A percentile compares a stretch with the other conserved stretches of the same genome.
These are phyloP conservation scores for Tinea semifulvella DNA, from an alignment of 2,888 invertebrate species.

Conservation along the genomic window DNA sequence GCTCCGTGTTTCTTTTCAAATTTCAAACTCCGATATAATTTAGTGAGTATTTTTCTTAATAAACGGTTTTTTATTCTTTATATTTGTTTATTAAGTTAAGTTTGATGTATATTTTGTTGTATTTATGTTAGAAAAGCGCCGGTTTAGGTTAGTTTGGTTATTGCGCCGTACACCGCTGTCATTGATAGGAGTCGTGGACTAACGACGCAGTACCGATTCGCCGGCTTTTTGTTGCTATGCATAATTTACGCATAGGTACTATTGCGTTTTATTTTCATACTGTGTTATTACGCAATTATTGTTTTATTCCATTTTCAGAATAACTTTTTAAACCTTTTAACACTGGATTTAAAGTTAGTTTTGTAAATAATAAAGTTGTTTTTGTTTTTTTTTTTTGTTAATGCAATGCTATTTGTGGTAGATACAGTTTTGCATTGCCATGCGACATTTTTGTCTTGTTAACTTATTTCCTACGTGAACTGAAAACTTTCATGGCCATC, in stretches of 20 bases:
- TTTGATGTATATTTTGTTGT: not conserved
- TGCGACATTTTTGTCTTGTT: too few relatives aligned
- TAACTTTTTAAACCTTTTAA: too few relatives aligned
- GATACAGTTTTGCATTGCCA: too few relatives aligned
- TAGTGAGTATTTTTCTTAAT: constrained; percentile 7
- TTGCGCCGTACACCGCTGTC: constrained; percentile 38
- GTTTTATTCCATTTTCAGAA: too few relatives aligned
- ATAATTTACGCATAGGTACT: constrained; percentile 5
- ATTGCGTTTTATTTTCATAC: constrained; percentile 10
- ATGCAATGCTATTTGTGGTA: too few relatives aligned
- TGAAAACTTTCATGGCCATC: too few relatives aligned
- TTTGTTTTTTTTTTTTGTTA: too few relatives aligned
- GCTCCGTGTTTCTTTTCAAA: not conserved
- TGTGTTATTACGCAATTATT: not conserved
- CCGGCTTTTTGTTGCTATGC: constrained; percentile 51
- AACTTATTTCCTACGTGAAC: too few relatives aligned
- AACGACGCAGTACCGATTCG: constrained; percentile 49
- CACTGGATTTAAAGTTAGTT: too few relatives aligned
- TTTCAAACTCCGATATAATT: not conserved
- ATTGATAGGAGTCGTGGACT: constrained; percentile 12
- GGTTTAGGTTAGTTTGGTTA: constrained; percentile 40
- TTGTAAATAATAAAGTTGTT: too few relatives aligned
- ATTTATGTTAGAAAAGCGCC: not conserved
- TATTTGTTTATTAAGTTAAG: not conserved
- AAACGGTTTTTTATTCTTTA: not conserved